Percentiles rank a stretch among this genome's conserved stretches.
These are phyloP conservation scores for Alsophila aescularia DNA, from an alignment of 2,888 invertebrate species.

Conservation along the genomic window DNA sequence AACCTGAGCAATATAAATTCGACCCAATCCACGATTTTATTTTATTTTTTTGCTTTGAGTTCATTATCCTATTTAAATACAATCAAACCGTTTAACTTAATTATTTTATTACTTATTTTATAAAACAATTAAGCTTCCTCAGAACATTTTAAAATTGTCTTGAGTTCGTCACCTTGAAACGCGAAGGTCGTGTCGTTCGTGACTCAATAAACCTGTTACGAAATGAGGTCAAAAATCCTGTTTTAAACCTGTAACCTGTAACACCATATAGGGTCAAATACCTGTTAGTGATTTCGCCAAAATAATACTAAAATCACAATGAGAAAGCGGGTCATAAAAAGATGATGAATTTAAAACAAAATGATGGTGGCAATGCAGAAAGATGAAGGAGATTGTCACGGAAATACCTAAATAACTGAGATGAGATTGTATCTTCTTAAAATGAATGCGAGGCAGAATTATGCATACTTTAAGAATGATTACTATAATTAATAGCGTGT, in stretches of 20 bases:
- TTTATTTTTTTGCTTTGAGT: too few species aligned
- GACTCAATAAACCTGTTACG: constrained; percentile 5
- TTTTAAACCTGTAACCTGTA: constrained; percentile 6
- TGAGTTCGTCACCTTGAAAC: constrained; percentile 3
- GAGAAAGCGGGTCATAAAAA: constrained; percentile 33
- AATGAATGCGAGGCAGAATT: constrained; percentile 24
- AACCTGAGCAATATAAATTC: too few species aligned
- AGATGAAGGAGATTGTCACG: constrained; percentile 32
- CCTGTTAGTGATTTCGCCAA: constrained; percentile 7
- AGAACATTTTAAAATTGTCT: neutral
- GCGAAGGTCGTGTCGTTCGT: neutral
- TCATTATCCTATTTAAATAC: too few species aligned
- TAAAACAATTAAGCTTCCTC: too few species aligned
- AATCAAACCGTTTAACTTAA: too few species aligned
- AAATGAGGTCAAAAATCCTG: constrained; percentile 5
- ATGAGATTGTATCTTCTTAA: constrained; percentile 31
- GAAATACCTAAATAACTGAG: constrained; percentile 32
- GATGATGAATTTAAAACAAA: constrained; percentile 37
- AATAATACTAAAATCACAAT: constrained; percentile 18
- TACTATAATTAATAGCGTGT: constrained; percentile 8
- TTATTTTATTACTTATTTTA: too few species aligned
- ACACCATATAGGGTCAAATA: constrained; percentile 3
- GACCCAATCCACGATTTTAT: too few species aligned
- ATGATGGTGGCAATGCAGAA: constrained; percentile 28
- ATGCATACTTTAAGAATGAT: constrained; percentile 10